A percentile compares a stretch with the other conserved stretches of the same genome.
phyloP scores from a whole-genome alignment of 2,888 invertebrate genomes.

The Mimas tiliae region DNA sequence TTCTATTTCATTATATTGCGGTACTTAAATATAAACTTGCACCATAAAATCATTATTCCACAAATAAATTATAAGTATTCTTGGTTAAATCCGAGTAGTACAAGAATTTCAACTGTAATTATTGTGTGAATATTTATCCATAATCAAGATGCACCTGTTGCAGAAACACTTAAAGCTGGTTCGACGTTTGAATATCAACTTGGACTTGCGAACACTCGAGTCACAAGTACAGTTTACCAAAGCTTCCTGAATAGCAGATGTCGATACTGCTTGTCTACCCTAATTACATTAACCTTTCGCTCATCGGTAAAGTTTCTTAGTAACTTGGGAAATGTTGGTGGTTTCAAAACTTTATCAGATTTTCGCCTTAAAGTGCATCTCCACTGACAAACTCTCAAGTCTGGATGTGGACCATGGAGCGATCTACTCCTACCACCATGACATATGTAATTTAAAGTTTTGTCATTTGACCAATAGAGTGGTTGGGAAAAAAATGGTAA shows the following conservation, averaged over 20 bases:
- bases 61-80: too few relatives aligned
- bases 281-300: constrained; percentile 19
- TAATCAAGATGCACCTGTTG: not conserved
- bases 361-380: not conserved
- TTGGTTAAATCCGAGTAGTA: too few relatives aligned
- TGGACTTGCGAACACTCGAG: constrained; percentile 8
- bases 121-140: not conserved
- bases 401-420: too few relatives aligned
- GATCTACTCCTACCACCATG: too few relatives aligned
- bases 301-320: not conserved
- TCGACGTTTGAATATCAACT: constrained; percentile 13
- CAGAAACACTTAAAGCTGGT: not conserved
- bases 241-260: constrained; percentile 11
- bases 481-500: too few relatives aligned
- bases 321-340: not conserved
- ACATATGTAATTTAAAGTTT: too few relatives aligned
- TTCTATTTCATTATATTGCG: too few relatives aligned
- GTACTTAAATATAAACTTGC: too few relatives aligned
- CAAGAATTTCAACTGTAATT: too few relatives aligned
- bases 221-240: constrained; percentile 6
- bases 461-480: too few relatives aligned
- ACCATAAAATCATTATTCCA: too few relatives aligned
- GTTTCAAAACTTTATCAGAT: not conserved
- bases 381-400: too few relatives aligned
- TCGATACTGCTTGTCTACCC: constrained; percentile 6